phyloP scores from a whole-genome alignment of 1,140 invertebrate species.

The Parasteatoda tepidariorum region DNA sequence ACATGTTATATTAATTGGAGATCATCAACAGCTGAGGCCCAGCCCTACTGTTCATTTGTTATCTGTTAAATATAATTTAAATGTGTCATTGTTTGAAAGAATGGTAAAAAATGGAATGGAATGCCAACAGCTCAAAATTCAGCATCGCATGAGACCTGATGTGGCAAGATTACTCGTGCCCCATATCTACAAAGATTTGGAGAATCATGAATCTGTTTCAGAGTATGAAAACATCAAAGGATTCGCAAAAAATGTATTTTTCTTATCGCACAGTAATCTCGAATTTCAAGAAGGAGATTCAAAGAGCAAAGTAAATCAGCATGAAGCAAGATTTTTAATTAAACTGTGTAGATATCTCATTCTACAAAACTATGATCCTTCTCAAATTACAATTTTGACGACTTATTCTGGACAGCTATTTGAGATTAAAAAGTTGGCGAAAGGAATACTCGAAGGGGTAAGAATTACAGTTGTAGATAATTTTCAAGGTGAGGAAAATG shows the following conservation, averaged over 20 bases:
- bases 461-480: slow-evolving; percentile 80
- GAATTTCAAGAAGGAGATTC: slow-evolving; percentile 20
- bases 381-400: slow-evolving; percentile 77
- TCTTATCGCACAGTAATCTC: slow-evolving; percentile 24
- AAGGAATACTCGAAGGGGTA: slow-evolving; percentile 16
- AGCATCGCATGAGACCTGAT: slow-evolving; percentile 62
- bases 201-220: slow-evolving; percentile 36
- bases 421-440: slow-evolving; percentile 23
- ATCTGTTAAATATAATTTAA: slow-evolving; percentile 67
- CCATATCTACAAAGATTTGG: slow-evolving; percentile 59
- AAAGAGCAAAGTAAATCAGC: slow-evolving; percentile 69
- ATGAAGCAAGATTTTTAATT: slow-evolving; percentile 74
- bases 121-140: slow-evolving; percentile 45
- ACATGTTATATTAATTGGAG: slow-evolving; percentile 87
- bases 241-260: slow-evolving; percentile 53
- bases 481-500: slow-evolving; percentile 87
- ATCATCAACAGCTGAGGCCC: slow-evolving; percentile 71
- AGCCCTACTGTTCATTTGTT: slow-evolving; percentile 68
- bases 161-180: slow-evolving; percentile 57
- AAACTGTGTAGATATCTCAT: slow-evolving; percentile 74
- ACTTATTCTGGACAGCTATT: slow-evolving; percentile 75
- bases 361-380: slow-evolving; percentile 73
- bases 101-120: slow-evolving; percentile 60
- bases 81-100: slow-evolving; percentile 67
- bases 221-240: slow-evolving; percentile 38